Evolutionary conservation across 2,888 invertebrate genomes (phyloP).

Genomic region (Octonoba sinensis): DNA sequence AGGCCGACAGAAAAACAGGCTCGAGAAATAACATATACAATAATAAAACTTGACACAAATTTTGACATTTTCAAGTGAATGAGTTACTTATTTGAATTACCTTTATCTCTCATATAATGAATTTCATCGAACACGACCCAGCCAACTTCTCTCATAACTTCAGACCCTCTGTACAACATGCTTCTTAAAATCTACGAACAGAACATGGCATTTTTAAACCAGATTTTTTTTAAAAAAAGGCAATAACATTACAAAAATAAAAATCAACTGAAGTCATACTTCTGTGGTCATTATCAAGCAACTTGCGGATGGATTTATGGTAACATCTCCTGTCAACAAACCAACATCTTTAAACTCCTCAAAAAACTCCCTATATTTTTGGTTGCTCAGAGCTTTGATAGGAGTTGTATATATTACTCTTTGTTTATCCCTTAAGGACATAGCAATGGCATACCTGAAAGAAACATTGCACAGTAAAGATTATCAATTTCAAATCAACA

Average conservation of each 20-base stretch:
- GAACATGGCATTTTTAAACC: neutral
- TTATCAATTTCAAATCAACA: too few relatives aligned
- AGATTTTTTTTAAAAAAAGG: too few relatives aligned
- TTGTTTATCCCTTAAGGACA: conserved; percentile 92
- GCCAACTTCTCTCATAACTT: conserved; percentile 98
- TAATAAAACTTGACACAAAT: too few relatives aligned
- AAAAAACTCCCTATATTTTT: conserved; percentile 97
- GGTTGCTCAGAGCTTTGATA: conserved; percentile 98
- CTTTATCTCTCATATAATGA: conserved; percentile 99
- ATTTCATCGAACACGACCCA: conserved; percentile 99
- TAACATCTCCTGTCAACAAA: conserved; percentile 98
- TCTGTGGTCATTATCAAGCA: conserved; percentile 99
- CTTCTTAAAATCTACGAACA: conserved; percentile 87
- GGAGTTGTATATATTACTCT: conserved; percentile 99
- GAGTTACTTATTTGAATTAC: conserved; percentile 64
- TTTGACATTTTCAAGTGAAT: too few relatives aligned
- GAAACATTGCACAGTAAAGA: neutral
- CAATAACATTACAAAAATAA: too few relatives aligned
- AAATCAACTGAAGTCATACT: conserved; percentile 72
- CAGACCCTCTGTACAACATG: conserved; percentile 98
- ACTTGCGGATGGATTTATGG: conserved; percentile 97
- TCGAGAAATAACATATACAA: too few relatives aligned
- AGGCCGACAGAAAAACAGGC: too few relatives aligned
- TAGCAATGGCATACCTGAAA: conserved; percentile 87
- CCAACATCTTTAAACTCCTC: conserved; percentile 99